A percentile compares a stretch with the other conserved stretches of the same genome.
Evolutionary conservation across 2,113 vertebrate genomes (phyloP).

Genomic region (Tetrax tetrax): DNA sequence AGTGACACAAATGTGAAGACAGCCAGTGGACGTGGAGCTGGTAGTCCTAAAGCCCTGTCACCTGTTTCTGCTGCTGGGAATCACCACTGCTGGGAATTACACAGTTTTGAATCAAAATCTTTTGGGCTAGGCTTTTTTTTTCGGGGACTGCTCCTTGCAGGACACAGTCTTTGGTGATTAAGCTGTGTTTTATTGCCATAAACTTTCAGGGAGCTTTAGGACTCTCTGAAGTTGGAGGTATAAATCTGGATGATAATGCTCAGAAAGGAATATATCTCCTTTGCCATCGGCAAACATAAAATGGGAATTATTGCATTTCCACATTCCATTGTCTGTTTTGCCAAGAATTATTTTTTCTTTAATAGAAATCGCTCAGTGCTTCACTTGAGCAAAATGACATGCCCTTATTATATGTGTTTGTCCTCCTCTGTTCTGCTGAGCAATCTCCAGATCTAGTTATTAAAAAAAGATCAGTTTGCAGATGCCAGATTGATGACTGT

Average conservation of each 20-base stretch:
- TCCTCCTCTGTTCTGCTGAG: background rate
- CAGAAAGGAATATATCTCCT: background rate
- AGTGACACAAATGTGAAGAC: background rate
- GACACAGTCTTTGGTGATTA: background rate
- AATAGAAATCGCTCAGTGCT: background rate
- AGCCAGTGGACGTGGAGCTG: background rate
- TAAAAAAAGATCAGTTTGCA: background rate
- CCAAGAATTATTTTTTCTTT: background rate
- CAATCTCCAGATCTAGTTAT: background rate
- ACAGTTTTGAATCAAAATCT: background rate
- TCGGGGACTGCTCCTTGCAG: background rate
- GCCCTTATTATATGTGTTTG: background rate
- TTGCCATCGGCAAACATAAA: background rate
- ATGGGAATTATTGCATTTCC: background rate
- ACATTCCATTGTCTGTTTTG: background rate
- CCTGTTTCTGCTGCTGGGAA: background rate
- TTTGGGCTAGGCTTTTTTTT: background rate
- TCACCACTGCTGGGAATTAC: background rate
- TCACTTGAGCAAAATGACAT: background rate
- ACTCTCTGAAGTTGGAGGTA: background rate
- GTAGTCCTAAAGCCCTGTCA: background rate
- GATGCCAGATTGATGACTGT: background rate
- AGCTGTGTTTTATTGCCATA: background rate
- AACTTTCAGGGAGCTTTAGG: background rate
- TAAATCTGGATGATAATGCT: background rate